Evolutionary conservation across 2,113 vertebrate species (phyloP), one percentile per base, ranked within the genome.

Genomic region (Takifugu flavidus): DNA sequence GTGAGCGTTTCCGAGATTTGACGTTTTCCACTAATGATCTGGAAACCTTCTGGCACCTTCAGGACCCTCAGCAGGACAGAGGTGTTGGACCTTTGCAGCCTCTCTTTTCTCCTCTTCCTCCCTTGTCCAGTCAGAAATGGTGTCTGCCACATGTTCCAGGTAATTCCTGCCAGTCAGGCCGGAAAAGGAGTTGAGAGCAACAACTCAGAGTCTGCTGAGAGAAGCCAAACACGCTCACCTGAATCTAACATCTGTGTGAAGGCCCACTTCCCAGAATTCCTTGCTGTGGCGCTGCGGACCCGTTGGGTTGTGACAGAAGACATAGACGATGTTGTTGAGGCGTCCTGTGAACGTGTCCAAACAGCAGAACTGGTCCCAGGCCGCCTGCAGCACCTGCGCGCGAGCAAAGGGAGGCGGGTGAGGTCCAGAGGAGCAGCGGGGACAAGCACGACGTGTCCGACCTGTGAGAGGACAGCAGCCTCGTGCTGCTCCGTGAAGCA

Each of bases 221-320:
- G 20, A 20, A 46, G 44, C 12, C 44, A 11, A 13, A 46, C 15
- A 25, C n/a, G 25, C 74, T 67, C 27, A 98, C 96, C 96, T 95
- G 92, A 99, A 96, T 67, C 92, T 90, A 70, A 96, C 91, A 39
- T 97, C 80, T 10, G 95, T 95, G 75, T 97, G 95, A 42, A 99
- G 85, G 20, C 86, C 80, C 53, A 82, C 52, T 26, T 91, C 74
- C 96, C 96, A 98, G 13, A 75, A 68, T 65, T 96, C 91, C n/a
- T 74, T 82, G 53, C 86, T 92, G 47, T 90, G 84, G 28, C 56
- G 85, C 26, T 88, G 44, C 1, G 47, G 42, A 75, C 91, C 92
- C 91, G 94, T 93, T 53, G 94, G 96, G 79, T 94, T 96, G 80
- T 98, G 95, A 71, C 96, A 93, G 53, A 95, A 83, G 53, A 98